phyloP scores from a whole-genome alignment of 2,888 invertebrate genomes.

The Sphinx pinastri region DNA sequence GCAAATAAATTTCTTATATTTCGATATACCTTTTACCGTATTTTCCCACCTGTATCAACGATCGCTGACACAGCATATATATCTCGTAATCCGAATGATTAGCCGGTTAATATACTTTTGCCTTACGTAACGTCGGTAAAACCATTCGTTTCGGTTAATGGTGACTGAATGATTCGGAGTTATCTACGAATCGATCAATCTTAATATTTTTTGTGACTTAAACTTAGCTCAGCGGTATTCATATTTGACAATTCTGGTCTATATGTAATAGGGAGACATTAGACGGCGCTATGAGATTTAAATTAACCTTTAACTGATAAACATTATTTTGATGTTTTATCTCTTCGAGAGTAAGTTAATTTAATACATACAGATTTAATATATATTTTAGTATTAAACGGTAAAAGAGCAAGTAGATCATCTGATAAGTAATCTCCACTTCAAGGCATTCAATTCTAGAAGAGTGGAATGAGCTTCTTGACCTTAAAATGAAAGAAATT shows the following conservation, averaged over 20 bases:
- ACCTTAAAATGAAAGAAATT: too few species aligned
- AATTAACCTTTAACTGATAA: too few species aligned
- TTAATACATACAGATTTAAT: too few species aligned
- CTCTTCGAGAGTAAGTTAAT: too few species aligned
- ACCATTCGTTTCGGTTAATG: slow-evolving; percentile 20
- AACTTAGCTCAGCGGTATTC: neutral
- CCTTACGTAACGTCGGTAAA: neutral
- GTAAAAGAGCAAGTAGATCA: too few species aligned
- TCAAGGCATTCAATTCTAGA: too few species aligned
- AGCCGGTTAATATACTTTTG: slow-evolving; percentile 12
- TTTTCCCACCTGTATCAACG: neutral
- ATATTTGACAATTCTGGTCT: neutral
- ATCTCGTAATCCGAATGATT: neutral
- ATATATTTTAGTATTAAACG: too few species aligned
- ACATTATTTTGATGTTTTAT: too few species aligned
- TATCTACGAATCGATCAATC: slow-evolving; percentile 14
- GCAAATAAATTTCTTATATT: neutral
- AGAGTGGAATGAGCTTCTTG: too few species aligned
- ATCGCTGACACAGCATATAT: neutral
- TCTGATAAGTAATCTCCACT: too few species aligned
- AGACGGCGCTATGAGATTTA: neutral
- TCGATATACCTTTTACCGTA: neutral
- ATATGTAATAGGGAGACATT: neutral
- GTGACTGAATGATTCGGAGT: slow-evolving; percentile 13
- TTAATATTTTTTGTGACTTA: slow-evolving; percentile 2